A percentile compares a stretch with the other conserved stretches of the same genome.
phyloP scores from a whole-genome alignment of 1,140 invertebrate species.

The Papilio polyxenes region DNA sequence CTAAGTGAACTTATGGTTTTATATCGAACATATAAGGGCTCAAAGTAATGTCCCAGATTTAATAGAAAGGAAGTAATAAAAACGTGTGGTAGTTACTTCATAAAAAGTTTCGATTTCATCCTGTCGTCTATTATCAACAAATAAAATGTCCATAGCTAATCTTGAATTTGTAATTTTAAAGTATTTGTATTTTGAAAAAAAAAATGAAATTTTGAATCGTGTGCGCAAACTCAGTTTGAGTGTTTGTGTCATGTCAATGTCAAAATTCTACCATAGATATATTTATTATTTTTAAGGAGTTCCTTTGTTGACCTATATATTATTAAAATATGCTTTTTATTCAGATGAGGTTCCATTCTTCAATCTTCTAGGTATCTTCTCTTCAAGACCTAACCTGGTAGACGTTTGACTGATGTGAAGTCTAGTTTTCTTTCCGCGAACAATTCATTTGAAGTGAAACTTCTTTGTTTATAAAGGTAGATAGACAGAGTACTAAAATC shows the following conservation, averaged over 20 bases:
- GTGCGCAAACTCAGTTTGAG: not conserved
- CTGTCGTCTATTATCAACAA: constrained; percentile 75
- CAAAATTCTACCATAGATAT: not conserved
- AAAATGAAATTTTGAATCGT: constrained; percentile 3
- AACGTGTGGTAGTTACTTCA: constrained; percentile 61
- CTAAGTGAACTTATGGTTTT: not conserved
- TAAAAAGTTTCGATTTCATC: constrained; percentile 81
- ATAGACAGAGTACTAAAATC: too few relatives aligned
- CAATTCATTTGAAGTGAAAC: too few relatives aligned
- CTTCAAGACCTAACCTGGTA: too few relatives aligned
- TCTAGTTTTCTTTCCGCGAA: too few relatives aligned
- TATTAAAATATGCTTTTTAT: too few relatives aligned
- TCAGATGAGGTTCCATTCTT: too few relatives aligned
- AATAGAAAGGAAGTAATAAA: not conserved
- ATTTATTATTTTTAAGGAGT: not conserved
- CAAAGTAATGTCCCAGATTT: not conserved
- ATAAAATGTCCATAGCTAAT: constrained; percentile 66
- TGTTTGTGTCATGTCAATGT: not conserved
- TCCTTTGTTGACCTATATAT: too few relatives aligned
- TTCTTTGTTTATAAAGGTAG: too few relatives aligned
- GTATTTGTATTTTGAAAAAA: not conserved
- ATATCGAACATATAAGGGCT: not conserved
- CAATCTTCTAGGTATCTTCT: too few relatives aligned
- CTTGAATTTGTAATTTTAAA: constrained; percentile 34
- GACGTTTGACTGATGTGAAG: too few relatives aligned